A percentile compares a stretch with the other conserved stretches of the same genome.
These are phyloP conservation scores for Cataglyphis albicans DNA, from an alignment of 2,888 invertebrate species.

Conservation along the genomic window DNA sequence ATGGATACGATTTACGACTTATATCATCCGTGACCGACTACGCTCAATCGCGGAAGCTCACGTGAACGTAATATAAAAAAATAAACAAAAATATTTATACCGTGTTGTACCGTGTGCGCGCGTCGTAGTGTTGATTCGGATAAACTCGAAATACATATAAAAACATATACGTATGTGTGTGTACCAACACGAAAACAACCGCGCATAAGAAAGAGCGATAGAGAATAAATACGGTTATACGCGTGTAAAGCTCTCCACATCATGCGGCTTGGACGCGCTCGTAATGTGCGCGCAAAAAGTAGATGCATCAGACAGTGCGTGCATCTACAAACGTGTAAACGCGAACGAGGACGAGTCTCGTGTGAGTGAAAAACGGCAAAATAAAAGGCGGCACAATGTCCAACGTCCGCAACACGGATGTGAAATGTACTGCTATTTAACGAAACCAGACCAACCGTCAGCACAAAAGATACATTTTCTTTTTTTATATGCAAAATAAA, in stretches of 20 bases:
- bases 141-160: slow-evolving; percentile 40
- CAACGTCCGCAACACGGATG: neutral
- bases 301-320: slow-evolving; percentile 16
- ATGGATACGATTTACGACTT: slow-evolving; percentile 26
- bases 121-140: slow-evolving; percentile 2
- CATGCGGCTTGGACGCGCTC: slow-evolving; percentile 13
- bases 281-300: slow-evolving; percentile 33
- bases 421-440: slow-evolving; percentile 24
- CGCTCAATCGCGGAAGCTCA: slow-evolving; percentile 23
- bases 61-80: slow-evolving; percentile 7
- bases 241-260: slow-evolving; percentile 34
- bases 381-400: slow-evolving; percentile 2
- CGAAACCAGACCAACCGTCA: neutral
- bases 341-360: slow-evolving; percentile 18
- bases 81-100: slow-evolving; percentile 26
- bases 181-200: slow-evolving; percentile 15
- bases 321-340: slow-evolving; percentile 35
- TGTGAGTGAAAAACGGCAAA: slow-evolving; percentile 25
- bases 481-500: neutral
- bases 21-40: slow-evolving; percentile 32
- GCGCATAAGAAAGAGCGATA: slow-evolving; percentile 24
- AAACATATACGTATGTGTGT: neutral
- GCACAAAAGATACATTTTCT: neutral
- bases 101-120: neutral
- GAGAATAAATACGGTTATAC: slow-evolving; percentile 41